Evolutionary conservation across 1,140 invertebrate genomes (phyloP).

Genomic region (Temnothorax curvispinosus): DNA sequence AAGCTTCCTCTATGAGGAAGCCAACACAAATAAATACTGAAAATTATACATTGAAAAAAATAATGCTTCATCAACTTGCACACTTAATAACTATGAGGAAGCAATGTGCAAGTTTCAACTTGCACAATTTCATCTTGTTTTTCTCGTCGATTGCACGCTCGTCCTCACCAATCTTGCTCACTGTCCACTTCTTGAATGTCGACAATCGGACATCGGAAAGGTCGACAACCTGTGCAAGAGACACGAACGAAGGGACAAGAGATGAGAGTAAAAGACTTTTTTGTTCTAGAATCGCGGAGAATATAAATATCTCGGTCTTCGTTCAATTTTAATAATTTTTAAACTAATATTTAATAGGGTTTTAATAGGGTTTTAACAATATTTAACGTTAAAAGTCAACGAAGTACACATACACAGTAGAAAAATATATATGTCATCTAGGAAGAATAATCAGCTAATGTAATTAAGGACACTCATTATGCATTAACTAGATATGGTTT

Average conservation of each 20-base stretch:
- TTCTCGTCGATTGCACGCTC: conserved; percentile 36
- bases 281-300: conserved; percentile 11
- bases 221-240: conserved; percentile 70
- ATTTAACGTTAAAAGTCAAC: too few relatives aligned
- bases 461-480: conserved; percentile 1
- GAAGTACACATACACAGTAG: too few relatives aligned
- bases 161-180: conserved; percentile 69
- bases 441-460: not conserved
- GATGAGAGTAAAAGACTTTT: not conserved
- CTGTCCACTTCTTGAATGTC: conserved; percentile 78
- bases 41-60: too few relatives aligned
- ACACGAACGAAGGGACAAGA: not conserved
- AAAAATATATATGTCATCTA: not conserved
- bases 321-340: not conserved
- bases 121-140: too few relatives aligned
- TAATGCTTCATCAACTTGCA: too few relatives aligned
- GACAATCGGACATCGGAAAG: conserved; percentile 72
- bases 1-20: too few relatives aligned
- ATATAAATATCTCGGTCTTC: conserved; percentile 18
- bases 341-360: not conserved
- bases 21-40: too few relatives aligned
- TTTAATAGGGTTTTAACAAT: not conserved
- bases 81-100: too few relatives aligned
- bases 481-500: not conserved
- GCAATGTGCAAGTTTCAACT: too few relatives aligned